phyloP scores from a whole-genome alignment of 2,888 invertebrate species.

The Torymus aiolomorphi region DNA sequence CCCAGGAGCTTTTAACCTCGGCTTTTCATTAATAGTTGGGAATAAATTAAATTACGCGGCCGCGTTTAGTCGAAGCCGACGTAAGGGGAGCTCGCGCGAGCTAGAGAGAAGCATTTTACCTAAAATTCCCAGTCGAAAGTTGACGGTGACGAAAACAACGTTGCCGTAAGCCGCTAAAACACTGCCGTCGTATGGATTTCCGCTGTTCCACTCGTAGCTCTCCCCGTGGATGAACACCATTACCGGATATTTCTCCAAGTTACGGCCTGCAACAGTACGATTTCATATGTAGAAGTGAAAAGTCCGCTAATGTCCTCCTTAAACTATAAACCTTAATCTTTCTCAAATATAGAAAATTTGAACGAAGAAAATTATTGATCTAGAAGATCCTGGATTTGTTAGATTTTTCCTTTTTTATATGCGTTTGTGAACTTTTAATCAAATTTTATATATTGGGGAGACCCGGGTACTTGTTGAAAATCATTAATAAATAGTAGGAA shows the following conservation, averaged over 20 bases:
- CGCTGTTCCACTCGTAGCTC: conserved; percentile 97
- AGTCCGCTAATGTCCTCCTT: no score
- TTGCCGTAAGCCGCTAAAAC: conserved; percentile 94
- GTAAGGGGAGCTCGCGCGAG: neutral
- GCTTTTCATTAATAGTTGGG: conserved; percentile 39
- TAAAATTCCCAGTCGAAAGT: conserved; percentile 88
- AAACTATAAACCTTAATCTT: no score
- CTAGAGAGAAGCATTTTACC: conserved; percentile 77
- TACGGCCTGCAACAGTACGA: conserved; percentile 63
- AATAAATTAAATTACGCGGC: conserved; percentile 47
- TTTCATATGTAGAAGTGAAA: no score
- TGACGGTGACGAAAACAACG: conserved; percentile 89
- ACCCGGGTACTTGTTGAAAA: no score
- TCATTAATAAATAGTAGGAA: no score
- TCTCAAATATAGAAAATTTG: no score
- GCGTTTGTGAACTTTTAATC: no score
- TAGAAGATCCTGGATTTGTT: no score
- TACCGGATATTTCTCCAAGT: conserved; percentile 83
- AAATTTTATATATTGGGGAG: no score
- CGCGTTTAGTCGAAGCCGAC: conserved; percentile 3
- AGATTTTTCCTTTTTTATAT: no score
- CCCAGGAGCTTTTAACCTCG: conserved; percentile 6
- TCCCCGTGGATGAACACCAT: conserved; percentile 96
- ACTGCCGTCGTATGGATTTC: conserved; percentile 97
- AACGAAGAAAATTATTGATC: no score